Evolutionary conservation across 2,888 invertebrate genomes (phyloP).

Genomic region (Lepidocyrtoides sp.): DNA sequence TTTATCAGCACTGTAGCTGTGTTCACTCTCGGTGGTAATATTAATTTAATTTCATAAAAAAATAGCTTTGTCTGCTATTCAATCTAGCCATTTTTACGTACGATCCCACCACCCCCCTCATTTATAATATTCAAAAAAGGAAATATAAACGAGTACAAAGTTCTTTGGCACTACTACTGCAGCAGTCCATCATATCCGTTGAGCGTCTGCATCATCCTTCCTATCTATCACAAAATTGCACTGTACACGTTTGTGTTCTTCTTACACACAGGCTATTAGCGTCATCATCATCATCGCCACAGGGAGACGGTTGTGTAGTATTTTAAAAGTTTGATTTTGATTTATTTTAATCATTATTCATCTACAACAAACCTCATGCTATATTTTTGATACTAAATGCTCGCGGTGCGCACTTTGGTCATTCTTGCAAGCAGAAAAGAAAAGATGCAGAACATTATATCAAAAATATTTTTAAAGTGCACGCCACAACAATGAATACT

Average conservation of each 20-base stretch:
- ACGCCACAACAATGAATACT: background rate
- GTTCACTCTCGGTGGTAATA: background rate
- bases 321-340: slow-evolving; percentile 13
- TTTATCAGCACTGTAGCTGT: background rate
- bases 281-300: background rate
- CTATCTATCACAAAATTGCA: slow-evolving; percentile 1
- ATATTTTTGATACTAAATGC: background rate
- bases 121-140: slow-evolving; percentile 19
- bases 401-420: background rate
- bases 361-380: background rate
- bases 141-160: slow-evolving; percentile 32
- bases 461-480: slow-evolving; percentile 39
- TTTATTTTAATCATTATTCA: slow-evolving; percentile 12
- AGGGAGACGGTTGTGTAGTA: background rate
- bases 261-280: background rate
- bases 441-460: background rate
- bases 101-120: background rate
- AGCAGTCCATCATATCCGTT: background rate
- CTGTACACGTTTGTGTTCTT: background rate
- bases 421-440: background rate
- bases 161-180: background rate
- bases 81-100: slow-evolving; percentile 25
- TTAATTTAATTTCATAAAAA: slow-evolving; percentile 47
- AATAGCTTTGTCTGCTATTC: slow-evolving; percentile 21
- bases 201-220: background rate